Base-by-base conservation (phyloP, 2,888 invertebrate species). In the Ephialtes manifestator region DNA sequence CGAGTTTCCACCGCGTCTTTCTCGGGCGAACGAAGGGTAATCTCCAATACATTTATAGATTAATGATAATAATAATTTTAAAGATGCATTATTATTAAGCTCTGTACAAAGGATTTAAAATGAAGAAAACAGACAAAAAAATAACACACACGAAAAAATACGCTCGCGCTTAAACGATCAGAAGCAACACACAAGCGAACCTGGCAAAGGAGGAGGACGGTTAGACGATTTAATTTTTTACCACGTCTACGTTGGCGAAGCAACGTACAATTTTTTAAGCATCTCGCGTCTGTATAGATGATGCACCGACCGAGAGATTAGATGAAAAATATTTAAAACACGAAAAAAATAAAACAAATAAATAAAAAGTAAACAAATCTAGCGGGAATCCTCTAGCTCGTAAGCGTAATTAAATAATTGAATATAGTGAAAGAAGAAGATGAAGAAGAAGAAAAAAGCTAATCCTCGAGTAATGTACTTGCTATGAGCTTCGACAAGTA, bases 401-500 rank as follows among this genome's bases (percentile, higher is more conserved):
- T 87, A 91, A 91, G 89, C 81, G 87, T 90, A 88, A 91, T 80
- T 35, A 65, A 51, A 35, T 58, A 58, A 81, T 75, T 75, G 58
- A 78, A 39, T 31, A 51, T 20, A 46, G 48, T 78, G 46, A 68
- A 77, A 28, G 65, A 58, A 58, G 20, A 43, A 35, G 10, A 58
- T 24, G n/a, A 67, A 15, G 55, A 65, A 31, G 58, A 48, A 7
- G 35, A 74, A 81, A 48, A 35, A 77, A 77, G 84, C 89, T 90
- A 90, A 91, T 91, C 91, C 87, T 92, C 88, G 90, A 93, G 89
- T 92, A 92, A 88, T 93, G 92, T 93, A 93, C 92, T 93, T 93
- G 93, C 92, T 93, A 93, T 91, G 93, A 93, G 93, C 93, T 93
- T 93, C 90, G 91, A 93, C 89, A 93, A 92, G 92, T 93, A 93